Evolutionary conservation across 2,888 invertebrate genomes (phyloP).

Genomic region (Tachina grossa): DNA sequence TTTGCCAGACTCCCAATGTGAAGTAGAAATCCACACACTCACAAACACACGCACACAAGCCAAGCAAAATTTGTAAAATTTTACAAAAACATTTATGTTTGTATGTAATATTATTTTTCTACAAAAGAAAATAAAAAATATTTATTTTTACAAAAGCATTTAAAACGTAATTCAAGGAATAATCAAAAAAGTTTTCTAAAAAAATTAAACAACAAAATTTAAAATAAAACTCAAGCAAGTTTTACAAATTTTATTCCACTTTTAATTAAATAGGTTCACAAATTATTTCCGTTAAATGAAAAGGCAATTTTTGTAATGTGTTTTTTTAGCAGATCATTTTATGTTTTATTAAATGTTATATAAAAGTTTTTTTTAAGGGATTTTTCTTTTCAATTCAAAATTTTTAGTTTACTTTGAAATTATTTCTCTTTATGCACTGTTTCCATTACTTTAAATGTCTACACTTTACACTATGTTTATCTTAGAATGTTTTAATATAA

Average conservation of each 20-base stretch:
- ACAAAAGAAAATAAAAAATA: constrained; percentile 7
- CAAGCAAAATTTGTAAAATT: constrained; percentile 31
- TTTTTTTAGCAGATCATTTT: constrained; percentile 5
- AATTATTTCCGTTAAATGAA: constrained; percentile 48
- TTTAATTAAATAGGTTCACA: constrained; percentile 13
- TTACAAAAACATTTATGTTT: constrained; percentile 42
- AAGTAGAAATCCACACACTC: neutral
- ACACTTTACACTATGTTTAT: constrained; percentile 41
- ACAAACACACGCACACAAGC: neutral
- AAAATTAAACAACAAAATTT: neutral
- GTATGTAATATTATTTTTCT: neutral
- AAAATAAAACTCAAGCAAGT: neutral
- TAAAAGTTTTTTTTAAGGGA: constrained; percentile 41
- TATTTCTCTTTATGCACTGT: constrained; percentile 42
- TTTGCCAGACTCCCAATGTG: constrained; percentile 41
- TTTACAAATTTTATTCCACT: constrained; percentile 18
- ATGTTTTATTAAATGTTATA: constrained; percentile 42
- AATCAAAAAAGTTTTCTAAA: neutral
- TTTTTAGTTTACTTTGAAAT: neutral
- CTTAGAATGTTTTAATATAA: constrained; percentile 47
- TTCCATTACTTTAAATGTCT: constrained; percentile 14
- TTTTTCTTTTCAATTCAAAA: neutral
- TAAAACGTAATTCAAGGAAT: neutral
- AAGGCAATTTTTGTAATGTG: neutral
- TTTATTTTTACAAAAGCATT: constrained; percentile 4